phyloP scores from a whole-genome alignment of 2,888 invertebrate genomes.

The Trypoxylon attenuatum region DNA sequence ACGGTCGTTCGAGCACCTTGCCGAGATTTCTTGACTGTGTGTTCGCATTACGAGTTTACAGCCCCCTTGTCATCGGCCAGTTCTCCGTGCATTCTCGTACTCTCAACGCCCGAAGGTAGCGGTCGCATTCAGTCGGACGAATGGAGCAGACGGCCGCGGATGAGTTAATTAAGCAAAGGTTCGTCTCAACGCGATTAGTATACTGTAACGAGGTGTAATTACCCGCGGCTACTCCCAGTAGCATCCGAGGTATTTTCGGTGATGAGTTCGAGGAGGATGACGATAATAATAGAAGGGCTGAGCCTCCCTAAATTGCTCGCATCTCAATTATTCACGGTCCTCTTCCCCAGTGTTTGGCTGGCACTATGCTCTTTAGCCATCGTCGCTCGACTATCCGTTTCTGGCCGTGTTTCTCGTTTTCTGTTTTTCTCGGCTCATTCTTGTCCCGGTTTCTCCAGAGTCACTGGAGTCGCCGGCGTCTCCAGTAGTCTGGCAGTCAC shows the following conservation, averaged over 20 bases:
- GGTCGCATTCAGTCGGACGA: too few relatives aligned
- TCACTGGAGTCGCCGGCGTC: too few relatives aligned
- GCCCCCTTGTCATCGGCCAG: too few relatives aligned
- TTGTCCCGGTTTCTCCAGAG: constrained; percentile 3
- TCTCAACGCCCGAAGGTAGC: too few relatives aligned
- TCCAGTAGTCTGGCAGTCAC: background rate
- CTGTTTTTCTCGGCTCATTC: constrained; percentile 19
- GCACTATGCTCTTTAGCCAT: constrained; percentile 1
- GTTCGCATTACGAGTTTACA: background rate
- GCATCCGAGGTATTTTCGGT: constrained; percentile 32
- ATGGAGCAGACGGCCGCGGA: constrained; percentile 9
- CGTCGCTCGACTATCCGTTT: constrained; percentile 3
- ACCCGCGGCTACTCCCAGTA: constrained; percentile 44
- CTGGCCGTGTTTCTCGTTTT: constrained; percentile 12
- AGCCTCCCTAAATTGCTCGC: constrained; percentile 52
- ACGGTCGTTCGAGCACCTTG: too few relatives aligned
- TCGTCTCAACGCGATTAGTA: constrained; percentile 58
- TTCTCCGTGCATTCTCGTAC: too few relatives aligned
- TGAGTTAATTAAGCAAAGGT: constrained; percentile 56
- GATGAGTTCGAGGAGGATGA: constrained; percentile 5
- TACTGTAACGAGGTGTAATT: constrained; percentile 61
- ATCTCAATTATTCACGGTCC: constrained; percentile 48
- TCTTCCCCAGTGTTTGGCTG: too few relatives aligned
- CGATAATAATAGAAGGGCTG: constrained; percentile 38
- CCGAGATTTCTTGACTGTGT: background rate